phyloP scores from a whole-genome alignment of 2,888 invertebrate genomes.

The Drosophila kuntzei region DNA sequence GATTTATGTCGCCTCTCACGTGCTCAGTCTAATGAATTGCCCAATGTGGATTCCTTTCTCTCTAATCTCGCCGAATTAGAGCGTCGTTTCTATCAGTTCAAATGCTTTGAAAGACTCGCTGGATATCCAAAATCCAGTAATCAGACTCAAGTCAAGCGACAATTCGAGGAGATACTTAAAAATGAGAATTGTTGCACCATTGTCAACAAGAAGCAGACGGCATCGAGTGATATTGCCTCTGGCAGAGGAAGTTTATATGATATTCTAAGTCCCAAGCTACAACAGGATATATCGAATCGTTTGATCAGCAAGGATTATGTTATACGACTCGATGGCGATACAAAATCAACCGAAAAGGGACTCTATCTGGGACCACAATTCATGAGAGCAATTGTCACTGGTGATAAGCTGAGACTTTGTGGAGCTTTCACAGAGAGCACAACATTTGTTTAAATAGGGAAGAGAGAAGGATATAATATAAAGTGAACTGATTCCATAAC shows the following conservation, averaged over 20 bases:
- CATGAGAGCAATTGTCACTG: conserved; percentile 88
- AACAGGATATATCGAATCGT: conserved; percentile 61
- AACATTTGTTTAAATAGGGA: conserved; percentile 86
- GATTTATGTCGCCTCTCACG: conserved; percentile 80
- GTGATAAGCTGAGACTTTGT: conserved; percentile 89
- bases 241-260: conserved; percentile 43
- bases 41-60: conserved; percentile 52
- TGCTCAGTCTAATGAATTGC: conserved; percentile 60
- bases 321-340: conserved; percentile 85
- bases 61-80: conserved; percentile 75
- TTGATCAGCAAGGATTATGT: conserved; percentile 86
- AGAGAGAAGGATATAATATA: neutral
- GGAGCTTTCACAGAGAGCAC: conserved; percentile 93
- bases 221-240: conserved; percentile 30
- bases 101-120: conserved; percentile 78
- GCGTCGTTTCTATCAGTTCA: conserved; percentile 81
- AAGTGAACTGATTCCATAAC: conserved; percentile 16
- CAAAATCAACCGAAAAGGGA: conserved; percentile 53
- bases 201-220: conserved; percentile 49
- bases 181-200: conserved; percentile 69
- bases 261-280: conserved; percentile 63
- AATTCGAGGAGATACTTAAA: conserved; percentile 71
- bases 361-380: conserved; percentile 84
- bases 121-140: conserved; percentile 47
- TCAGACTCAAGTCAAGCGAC: conserved; percentile 54